Base-by-base conservation (phyloP, 37 sponge, comb jelly and placozoan genomes). In the Mnemiopsis leidyi region DNA sequence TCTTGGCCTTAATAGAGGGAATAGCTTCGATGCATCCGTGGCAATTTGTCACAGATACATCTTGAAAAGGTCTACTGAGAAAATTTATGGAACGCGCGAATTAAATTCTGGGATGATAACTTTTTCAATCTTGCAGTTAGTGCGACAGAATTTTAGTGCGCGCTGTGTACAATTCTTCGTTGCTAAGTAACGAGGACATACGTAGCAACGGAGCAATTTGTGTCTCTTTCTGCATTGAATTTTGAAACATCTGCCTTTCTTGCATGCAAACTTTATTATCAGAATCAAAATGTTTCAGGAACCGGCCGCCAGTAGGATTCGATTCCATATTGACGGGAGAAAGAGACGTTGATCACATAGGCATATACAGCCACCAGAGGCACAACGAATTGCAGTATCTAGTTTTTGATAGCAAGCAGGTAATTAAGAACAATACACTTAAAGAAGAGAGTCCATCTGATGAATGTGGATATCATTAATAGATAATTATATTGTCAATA, bases 331-430 rank as follows among this genome's bases (percentile, higher is more conserved):
- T 85, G 23, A 85, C 90, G 16, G 90, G 90, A 40, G 40, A 85
- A 16, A 85, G 90, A 85, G 36, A 85, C 29, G 90, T 85, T 40
- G 90, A 85, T 85, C 90, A 85, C 39, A 37, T 85, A 9, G 90
- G 90, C 5, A 85, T 85, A 20, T 85, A 85, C 48, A 85, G 90
- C 26, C 90, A 85, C 24, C 90, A 85, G 61, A 85, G 90, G 90
- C 90, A 85, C 90, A 85, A 85, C 48, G 90, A 85, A 40, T 25
- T 85, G n/a, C 90, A 85, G 26, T 85, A 85, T 39, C 48, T 85
- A 9, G 36, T 85, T 9, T 85, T 85, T 29, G 90, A 85, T 39
- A 85, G 90, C 48, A 85, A 38, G 36, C 90, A 85, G 82, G 82
- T 79, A 79, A 48, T 5, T 13, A n/a, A n/a, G n/a, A n/a, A n/a